Conservation (phyloP, 2,797 vertebrate species). For the Brachyalestes nurse region DNA sequence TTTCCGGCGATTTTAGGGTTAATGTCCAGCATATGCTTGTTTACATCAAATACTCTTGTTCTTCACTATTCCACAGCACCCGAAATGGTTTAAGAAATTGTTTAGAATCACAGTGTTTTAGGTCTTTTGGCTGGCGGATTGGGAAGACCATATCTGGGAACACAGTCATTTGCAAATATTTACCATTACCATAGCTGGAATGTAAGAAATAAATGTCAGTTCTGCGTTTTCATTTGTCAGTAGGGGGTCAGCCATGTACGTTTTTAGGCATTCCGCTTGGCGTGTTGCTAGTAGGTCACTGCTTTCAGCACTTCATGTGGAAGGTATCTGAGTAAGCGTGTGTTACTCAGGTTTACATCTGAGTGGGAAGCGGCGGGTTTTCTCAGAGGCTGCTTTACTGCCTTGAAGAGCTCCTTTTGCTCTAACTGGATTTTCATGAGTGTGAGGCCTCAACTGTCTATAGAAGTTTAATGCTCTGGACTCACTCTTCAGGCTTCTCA, state of each 20-base stretch:
- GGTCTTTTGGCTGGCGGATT: background rate
- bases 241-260: background rate
- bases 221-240: background rate
- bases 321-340: background rate
- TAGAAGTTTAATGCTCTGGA: background rate
- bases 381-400: background rate
- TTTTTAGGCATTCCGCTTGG: background rate
- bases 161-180: background rate
- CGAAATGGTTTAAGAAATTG: background rate
- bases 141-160: conserved; percentile 5
- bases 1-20: background rate
- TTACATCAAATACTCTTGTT: background rate
- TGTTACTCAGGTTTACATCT: background rate
- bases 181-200: background rate
- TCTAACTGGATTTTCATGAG: background rate
- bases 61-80: background rate
- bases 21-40: background rate
- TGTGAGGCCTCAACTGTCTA: conserved; percentile 3
- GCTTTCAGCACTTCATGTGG: background rate
- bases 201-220: background rate
- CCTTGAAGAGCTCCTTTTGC: background rate
- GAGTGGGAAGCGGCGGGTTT: background rate
- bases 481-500: background rate
- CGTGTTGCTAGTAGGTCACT: background rate
- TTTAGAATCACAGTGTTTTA: background rate